Base-by-base conservation (phyloP, 2,797 vertebrate genomes). In the Lerista edwardsae region DNA sequence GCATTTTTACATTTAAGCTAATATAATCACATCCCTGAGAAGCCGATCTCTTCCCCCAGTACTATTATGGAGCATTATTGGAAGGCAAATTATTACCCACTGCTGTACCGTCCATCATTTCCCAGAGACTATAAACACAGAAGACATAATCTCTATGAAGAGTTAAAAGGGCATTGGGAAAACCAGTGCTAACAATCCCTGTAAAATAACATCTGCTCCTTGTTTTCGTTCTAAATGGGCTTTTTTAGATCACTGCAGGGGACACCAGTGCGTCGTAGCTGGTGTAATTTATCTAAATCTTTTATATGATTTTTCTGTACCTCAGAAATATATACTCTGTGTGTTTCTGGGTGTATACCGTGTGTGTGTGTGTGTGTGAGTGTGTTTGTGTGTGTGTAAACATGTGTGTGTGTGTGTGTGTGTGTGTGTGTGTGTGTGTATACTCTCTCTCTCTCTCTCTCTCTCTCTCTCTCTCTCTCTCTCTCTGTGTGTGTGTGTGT, bases 281-380 rank as follows among this genome's bases (percentile, higher is more conserved):
- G 74, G 71, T 80, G 10, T 87, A 88, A 93, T 94, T 93, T 91
- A 91, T 90, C 89, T 93, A 90, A 89, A 91, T 91, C 85, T 91
- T 93, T 93, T 93, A 93, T 91, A 87, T 64, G 80, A 64, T 55
- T 84, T n/a, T 86, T 83, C 91, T 89, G 88, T 90, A 84, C 75
- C 85, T 65, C 82, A 81, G 77, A 88, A 85, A 9, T 44, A n/a
- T n/a, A n/a, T n/a, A n/a, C n/a, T n/a, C n/a, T n/a, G n/a, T n/a
- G n/a, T n/a, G n/a, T n/a, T n/a, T n/a, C n/a, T n/a, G n/a, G n/a
- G 9, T 44, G 41, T 44, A 44, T 4, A n/a, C n/a, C n/a, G 41
- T 44, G 9, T 44, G 41, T 44, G 9, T 4, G 41, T 44, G 9
- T 44, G 55, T 57, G 55, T 57, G 55, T 57, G 55, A 6, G 55